A percentile compares a stretch with the other conserved stretches of the same genome.
Conservation (phyloP, 2,888 invertebrate species). For the Rhagonycha fulva region DNA sequence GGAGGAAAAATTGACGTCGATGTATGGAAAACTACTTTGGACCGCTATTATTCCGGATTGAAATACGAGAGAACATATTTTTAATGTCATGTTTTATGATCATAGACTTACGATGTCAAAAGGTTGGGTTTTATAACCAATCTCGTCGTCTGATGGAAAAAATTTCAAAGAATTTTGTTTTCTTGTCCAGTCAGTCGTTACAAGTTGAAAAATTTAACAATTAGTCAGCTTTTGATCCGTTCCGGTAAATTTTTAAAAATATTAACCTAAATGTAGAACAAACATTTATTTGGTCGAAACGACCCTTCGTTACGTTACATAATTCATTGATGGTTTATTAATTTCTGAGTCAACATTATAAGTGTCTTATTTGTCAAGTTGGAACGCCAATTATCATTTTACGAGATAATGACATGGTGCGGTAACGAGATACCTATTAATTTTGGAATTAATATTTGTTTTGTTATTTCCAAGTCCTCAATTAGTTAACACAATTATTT, state of each 20-base stretch:
- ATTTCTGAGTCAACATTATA: constrained; percentile 31
- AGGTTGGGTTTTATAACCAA: constrained; percentile 50
- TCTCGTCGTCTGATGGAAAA: constrained; percentile 39
- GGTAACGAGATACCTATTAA: background rate
- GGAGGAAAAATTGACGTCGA: constrained; percentile 14
- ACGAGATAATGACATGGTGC: constrained; percentile 23
- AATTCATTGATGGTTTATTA: constrained; percentile 39
- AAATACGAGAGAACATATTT: constrained; percentile 52
- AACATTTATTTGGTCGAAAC: background rate
- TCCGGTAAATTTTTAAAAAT: background rate
- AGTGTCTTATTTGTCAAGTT: constrained; percentile 35
- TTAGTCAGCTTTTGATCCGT: background rate
- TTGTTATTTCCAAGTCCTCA: background rate
- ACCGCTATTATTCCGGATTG: constrained; percentile 42
- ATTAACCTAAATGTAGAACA: constrained; percentile 9
- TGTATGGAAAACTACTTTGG: constrained; percentile 25
- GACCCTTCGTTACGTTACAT: constrained; percentile 29
- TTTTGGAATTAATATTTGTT: background rate
- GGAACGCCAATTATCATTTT: constrained; percentile 25
- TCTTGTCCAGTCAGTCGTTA: background rate
- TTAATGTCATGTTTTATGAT: constrained; percentile 53
- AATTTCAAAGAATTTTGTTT: constrained; percentile 16
- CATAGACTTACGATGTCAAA: constrained; percentile 50
- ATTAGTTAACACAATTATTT: background rate
- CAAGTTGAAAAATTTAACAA: background rate